Evolutionary conservation across 1,140 invertebrate genomes (phyloP), one percentile per base, ranked within the genome.

Genomic region (Bombus superbus): DNA sequence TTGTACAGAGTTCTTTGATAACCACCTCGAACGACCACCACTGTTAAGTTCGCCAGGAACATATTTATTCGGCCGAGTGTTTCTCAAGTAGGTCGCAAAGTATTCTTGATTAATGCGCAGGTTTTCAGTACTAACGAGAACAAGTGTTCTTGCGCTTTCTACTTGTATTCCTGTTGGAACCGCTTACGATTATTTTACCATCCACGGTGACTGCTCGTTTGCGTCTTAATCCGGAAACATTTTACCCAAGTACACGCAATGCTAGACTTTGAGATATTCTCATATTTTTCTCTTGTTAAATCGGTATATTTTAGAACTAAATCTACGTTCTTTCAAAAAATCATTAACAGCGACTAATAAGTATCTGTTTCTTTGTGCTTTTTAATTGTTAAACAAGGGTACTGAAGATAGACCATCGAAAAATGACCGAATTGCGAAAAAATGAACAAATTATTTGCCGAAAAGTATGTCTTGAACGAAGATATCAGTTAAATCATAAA

Each of bases 81-180:
- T 42, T 83, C 83, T 76, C 79, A 83, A 89, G 87, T 88, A 83
- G 83, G 79, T 89, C 87, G 81, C 35, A 42, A 78, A 66, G 62
- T 86, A 85, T 83, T 85, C 62, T 84, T 86, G 87, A 89, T 89
- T 86, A 89, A 86, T 88, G 84, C 15, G 15, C 64, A 35, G 10
- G 25, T 53, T 82, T 69, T 86, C 69, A 79, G 40, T 59, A 64
- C 66, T 40, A 81, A 85, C 75, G 28, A 62, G 81, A 87, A 62
- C 76, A 68, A 84, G 78, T 77, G 78, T 85, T 85, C 82, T 81
- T 28, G 47, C 15, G 2, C 32, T 88, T 80, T 59, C 38, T 83
- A 86, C 83, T 86, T 66, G 15, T 18, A 35, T 42, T 53, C 42
- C 59, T 40, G 47, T 53, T 22, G 47, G 18, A 53, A 22, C 6